Percentiles rank a stretch among this genome's conserved stretches.
These are phyloP conservation scores for Oreocharis arfaki DNA, from an alignment of 2,113 vertebrate species.

Conservation along the genomic window DNA sequence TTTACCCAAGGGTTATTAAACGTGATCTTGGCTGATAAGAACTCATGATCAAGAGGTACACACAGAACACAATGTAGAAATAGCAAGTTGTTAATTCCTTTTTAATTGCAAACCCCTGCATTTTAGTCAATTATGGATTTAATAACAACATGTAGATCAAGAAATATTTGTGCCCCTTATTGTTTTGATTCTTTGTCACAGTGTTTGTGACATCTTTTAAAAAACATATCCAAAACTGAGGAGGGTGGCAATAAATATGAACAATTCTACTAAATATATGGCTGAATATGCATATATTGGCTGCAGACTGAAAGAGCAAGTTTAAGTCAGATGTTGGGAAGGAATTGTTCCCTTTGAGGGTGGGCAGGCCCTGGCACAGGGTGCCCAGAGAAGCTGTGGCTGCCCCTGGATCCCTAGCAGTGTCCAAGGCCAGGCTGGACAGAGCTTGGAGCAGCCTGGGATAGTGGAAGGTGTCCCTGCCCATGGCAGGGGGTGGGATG, in stretches of 20 bases:
- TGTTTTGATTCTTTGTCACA: not conserved
- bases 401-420: not conserved
- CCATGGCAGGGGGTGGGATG: accelerated
- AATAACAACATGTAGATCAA: not conserved
- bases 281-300: not conserved
- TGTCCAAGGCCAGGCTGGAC: accelerated
- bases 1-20: not conserved
- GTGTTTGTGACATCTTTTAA: not conserved
- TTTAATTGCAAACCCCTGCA: not conserved
- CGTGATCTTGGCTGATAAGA: not conserved
- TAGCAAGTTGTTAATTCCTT: not conserved
- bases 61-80: not conserved
- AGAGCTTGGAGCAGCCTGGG: not conserved
- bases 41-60: not conserved
- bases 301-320: not conserved
- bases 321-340: not conserved
- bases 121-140: not conserved
- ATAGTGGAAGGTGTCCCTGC: accelerated
- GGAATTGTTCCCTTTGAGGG: not conserved
- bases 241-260: accelerated
- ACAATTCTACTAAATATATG: not conserved
- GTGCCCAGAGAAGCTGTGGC: not conserved
- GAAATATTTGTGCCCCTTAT: not conserved
- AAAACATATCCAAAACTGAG: not conserved
- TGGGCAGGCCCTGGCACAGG: not conserved